Evolutionary conservation across 2,888 invertebrate genomes (phyloP).

Genomic region (Dryomyza anilis): DNA sequence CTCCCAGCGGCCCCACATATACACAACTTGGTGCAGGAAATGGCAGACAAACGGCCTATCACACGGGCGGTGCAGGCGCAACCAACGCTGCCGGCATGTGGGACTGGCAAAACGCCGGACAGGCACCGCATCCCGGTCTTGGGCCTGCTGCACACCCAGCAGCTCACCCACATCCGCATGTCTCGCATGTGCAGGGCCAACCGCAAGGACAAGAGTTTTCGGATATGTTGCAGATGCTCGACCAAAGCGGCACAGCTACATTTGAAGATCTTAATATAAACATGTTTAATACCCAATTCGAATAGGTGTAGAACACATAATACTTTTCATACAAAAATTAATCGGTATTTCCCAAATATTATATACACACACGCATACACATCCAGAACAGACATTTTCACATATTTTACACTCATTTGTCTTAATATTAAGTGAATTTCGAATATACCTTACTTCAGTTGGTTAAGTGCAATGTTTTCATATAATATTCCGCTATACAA

Average conservation of each 20-base stretch:
- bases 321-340: background rate
- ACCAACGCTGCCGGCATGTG: constrained; percentile 66
- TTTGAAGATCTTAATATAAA: constrained; percentile 88
- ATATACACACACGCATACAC: background rate
- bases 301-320: constrained; percentile 62
- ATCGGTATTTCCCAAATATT: background rate
- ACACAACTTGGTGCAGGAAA: constrained; percentile 77
- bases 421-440: constrained; percentile 4
- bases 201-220: constrained; percentile 81
- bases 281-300: constrained; percentile 86
- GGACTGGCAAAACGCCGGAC: constrained; percentile 72
- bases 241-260: constrained; percentile 79
- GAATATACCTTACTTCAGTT: constrained; percentile 9
- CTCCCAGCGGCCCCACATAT: constrained; percentile 83
- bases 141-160: constrained; percentile 59
- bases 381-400: background rate
- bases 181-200: constrained; percentile 61
- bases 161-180: constrained; percentile 54
- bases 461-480: constrained; percentile 20
- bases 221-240: constrained; percentile 92
- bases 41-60: constrained; percentile 64
- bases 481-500: background rate
- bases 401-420: background rate
- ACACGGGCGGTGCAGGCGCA: constrained; percentile 55
- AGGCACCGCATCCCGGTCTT: constrained; percentile 60